A percentile compares a stretch with the other conserved stretches of the same genome.
Evolutionary conservation across 2,113 vertebrate species (phyloP).

Genomic region (Dolichallabes microphthalmus): DNA sequence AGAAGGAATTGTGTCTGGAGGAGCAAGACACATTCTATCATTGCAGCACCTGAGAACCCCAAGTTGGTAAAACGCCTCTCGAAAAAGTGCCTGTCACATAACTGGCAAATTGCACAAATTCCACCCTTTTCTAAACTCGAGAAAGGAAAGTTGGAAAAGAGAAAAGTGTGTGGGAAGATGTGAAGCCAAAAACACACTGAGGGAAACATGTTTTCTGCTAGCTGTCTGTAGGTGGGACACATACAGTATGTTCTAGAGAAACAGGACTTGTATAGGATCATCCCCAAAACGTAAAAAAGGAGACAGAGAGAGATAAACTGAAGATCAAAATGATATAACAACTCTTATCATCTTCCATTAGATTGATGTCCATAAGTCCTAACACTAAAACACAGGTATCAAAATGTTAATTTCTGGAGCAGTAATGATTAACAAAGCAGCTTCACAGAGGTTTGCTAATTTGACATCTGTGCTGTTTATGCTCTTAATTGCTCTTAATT

Average conservation of each 20-base stretch:
- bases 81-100: not conserved
- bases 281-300: not conserved
- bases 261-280: not conserved
- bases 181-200: not conserved
- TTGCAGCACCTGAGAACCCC: not conserved
- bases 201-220: not conserved
- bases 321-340: too few relatives aligned
- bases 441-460: conserved; percentile 13
- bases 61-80: not conserved
- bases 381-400: not conserved
- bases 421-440: not conserved
- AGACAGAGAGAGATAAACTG: not conserved
- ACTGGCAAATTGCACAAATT: not conserved
- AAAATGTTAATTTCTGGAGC: not conserved
- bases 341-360: not conserved
- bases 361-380: not conserved
- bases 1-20: not conserved
- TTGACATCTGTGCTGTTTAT: conserved; percentile 10
- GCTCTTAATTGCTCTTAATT: conserved; percentile 18
- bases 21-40: not conserved
- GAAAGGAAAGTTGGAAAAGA: not conserved
- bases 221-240: not conserved
- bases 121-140: not conserved
- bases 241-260: not conserved
- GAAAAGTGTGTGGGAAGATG: not conserved